Evolutionary conservation across 92 coral and sea anemone genomes (phyloP).

Genomic region (Bergia sp.): DNA sequence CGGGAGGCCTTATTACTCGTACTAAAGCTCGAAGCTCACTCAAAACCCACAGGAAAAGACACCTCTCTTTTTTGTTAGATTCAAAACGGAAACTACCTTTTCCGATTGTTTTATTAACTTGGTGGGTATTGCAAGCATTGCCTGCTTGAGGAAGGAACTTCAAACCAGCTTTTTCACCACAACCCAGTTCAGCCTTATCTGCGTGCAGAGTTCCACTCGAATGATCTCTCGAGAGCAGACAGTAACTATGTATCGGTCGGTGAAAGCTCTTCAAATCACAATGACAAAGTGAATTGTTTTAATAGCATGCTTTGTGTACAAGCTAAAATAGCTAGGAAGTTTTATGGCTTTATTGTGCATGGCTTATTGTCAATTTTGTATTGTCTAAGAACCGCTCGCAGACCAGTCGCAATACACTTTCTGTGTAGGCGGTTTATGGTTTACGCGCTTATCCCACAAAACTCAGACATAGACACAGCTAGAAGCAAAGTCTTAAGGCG

Average conservation of each 20-base stretch:
- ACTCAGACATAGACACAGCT: constrained; percentile 5
- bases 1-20: not conserved
- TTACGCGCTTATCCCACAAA: not conserved
- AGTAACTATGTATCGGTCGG: constrained; percentile 2
- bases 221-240: not conserved
- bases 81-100: not conserved
- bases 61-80: not conserved
- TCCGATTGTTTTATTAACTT: not conserved
- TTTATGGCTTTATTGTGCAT: not conserved
- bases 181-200: not conserved
- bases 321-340: not conserved
- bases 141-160: not conserved
- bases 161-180: not conserved
- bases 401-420: not conserved
- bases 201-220: constrained; percentile 5
- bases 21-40: not conserved
- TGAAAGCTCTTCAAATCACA: not conserved
- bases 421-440: not conserved
- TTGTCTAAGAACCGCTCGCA: not conserved
- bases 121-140: not conserved
- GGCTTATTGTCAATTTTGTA: not conserved
- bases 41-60: not conserved
- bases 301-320: constrained; percentile 25
- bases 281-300: not conserved
- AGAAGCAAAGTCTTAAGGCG: not conserved